A percentile compares a stretch with the other conserved stretches of the same genome.
Evolutionary conservation across 2,888 invertebrate genomes (phyloP).

Genomic region (Allophyes oxyacanthae): DNA sequence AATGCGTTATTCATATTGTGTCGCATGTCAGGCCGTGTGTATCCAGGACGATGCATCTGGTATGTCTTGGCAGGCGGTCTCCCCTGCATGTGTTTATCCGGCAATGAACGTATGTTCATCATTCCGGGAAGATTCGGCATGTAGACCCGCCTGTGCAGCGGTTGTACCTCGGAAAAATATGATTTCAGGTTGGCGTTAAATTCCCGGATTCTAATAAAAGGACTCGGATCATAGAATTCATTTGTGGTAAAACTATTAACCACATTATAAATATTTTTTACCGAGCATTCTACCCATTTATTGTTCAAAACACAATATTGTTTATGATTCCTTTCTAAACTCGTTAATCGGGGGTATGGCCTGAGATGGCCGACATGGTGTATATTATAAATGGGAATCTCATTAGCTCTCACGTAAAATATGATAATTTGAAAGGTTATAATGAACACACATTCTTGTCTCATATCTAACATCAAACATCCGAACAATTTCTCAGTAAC

Average conservation of each 20-base stretch:
- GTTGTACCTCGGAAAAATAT: conserved; percentile 10
- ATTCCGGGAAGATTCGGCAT: conserved; percentile 10
- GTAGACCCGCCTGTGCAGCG: conserved; percentile 11
- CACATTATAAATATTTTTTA: conserved; percentile 15
- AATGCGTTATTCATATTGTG: conserved; percentile 12
- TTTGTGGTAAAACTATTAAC: conserved; percentile 2
- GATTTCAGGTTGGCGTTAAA: conserved; percentile 8
- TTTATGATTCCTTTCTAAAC: conserved; percentile 17
- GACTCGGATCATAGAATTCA: conserved; percentile 8
- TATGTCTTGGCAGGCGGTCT: conserved; percentile 17
- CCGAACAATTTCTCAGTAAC: conserved; percentile 12
- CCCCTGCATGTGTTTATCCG: not conserved
- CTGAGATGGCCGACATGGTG: conserved; percentile 11
- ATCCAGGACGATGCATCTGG: conserved; percentile 3
- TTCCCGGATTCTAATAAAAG: conserved; percentile 10
- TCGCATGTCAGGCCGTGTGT: conserved; percentile 5
- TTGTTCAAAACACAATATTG: conserved; percentile 34
- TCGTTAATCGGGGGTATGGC: conserved; percentile 25
- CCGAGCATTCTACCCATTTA: conserved; percentile 36
- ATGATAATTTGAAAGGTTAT: conserved; percentile 28
- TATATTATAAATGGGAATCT: conserved; percentile 32
- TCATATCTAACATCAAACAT: conserved; percentile 42
- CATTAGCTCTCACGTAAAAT: conserved; percentile 16
- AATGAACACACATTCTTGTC: conserved; percentile 35
- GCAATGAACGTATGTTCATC: conserved; percentile 9